Percentiles rank a stretch among this genome's conserved stretches.
phyloP scores from a whole-genome alignment of 2,888 invertebrate genomes.

The Tetanocera ferruginea region DNA sequence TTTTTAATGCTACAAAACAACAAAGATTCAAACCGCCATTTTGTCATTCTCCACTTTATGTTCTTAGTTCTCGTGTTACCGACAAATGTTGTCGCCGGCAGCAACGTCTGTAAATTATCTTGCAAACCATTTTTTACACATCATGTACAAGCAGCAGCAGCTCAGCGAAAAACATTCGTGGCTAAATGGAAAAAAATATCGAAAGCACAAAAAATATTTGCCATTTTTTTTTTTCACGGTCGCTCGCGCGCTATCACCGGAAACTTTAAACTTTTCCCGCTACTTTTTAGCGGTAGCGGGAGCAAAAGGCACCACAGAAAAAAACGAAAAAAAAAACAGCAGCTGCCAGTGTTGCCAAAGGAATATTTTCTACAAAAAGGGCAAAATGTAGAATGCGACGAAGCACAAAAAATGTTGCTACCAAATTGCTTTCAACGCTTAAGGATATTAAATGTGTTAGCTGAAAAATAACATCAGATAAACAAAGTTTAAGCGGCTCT shows the following conservation, averaged over 20 bases:
- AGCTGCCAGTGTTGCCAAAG: neutral
- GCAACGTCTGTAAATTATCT: conserved; percentile 19
- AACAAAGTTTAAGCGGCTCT: conserved; percentile 31
- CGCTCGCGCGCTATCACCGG: conserved; percentile 4
- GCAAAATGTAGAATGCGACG: neutral
- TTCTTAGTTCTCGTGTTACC: neutral
- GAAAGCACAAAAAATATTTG: neutral
- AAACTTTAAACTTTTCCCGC: conserved; percentile 19
- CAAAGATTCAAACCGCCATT: too few relatives aligned
- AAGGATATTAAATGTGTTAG: conserved; percentile 42
- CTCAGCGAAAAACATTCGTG: neutral
- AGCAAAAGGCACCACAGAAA: neutral
- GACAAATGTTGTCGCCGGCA: conserved; percentile 11
- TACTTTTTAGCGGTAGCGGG: neutral
- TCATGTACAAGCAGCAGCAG: neutral
- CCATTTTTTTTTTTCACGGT: neutral
- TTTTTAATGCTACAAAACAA: neutral
- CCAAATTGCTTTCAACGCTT: conserved; percentile 40
- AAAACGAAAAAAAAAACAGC: neutral
- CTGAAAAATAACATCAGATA: conserved; percentile 41
- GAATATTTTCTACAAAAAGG: neutral
- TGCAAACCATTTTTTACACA: conserved; percentile 13
- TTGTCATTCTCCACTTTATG: too few relatives aligned
- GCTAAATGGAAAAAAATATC: neutral
- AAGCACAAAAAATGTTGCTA: conserved; percentile 10